Percentiles rank a stretch among this genome's conserved stretches.
Conservation (phyloP, 2,888 invertebrate species). For the Tenodera sinensis region DNA sequence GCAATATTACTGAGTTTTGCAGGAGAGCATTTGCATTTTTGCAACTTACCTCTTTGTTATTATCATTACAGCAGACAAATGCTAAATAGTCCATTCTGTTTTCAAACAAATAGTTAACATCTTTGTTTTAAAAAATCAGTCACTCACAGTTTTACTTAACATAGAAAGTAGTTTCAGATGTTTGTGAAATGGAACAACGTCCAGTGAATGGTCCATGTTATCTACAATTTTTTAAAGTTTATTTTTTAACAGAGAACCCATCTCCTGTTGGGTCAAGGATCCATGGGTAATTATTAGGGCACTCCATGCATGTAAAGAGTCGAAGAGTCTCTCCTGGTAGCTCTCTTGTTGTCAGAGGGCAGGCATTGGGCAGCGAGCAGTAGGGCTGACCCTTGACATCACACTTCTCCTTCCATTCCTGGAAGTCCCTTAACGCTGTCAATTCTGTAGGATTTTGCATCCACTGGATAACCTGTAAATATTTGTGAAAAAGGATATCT, state of each 20-base stretch:
- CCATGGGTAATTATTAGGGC: conserved; percentile 94
- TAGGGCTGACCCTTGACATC: conserved; percentile 91
- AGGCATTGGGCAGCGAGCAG: conserved; percentile 88
- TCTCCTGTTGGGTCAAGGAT: conserved; percentile 91
- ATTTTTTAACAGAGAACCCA: conserved; percentile 80
- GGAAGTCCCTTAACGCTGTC: conserved; percentile 82
- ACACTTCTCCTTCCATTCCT: conserved; percentile 93
- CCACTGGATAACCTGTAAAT: conserved; percentile 81
- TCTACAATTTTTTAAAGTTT: conserved; percentile 39
- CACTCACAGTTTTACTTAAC: background rate
- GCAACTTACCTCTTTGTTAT: background rate
- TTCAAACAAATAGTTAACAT: background rate
- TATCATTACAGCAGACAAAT: background rate
- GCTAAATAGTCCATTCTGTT: background rate
- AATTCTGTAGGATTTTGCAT: conserved; percentile 92
- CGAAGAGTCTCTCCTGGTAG: conserved; percentile 88
- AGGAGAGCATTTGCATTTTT: background rate
- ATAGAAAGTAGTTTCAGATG: background rate
- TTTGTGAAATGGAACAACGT: background rate
- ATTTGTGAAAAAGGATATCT: background rate
- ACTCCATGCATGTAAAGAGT: conserved; percentile 93
- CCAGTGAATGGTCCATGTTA: background rate
- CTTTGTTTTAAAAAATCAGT: background rate
- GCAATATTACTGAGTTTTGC: background rate
- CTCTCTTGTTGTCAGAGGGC: conserved; percentile 84